phyloP scores from a whole-genome alignment of 2,797 vertebrate species.

The Fratercula arctica region DNA sequence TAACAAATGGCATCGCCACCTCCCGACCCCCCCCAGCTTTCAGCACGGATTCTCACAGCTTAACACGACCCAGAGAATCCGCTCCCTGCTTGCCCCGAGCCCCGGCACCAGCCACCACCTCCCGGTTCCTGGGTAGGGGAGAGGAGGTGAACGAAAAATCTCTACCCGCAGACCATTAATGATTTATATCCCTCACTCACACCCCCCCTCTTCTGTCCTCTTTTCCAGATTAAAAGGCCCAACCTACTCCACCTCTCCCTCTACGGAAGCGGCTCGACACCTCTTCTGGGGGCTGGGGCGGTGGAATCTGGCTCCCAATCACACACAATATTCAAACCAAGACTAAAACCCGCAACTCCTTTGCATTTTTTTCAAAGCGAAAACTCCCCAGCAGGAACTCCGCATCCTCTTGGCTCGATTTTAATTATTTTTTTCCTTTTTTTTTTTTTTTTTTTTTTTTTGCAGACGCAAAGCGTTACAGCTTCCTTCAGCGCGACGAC shows the following conservation, averaged over 20 bases:
- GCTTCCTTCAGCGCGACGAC: not conserved
- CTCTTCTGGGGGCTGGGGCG: not conserved
- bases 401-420: not conserved
- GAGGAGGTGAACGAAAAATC: not conserved
- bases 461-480: not conserved
- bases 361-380: not conserved
- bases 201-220: no score
- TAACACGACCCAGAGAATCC: not conserved
- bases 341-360: accelerated
- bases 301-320: not conserved
- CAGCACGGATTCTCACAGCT: not conserved
- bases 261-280: not conserved
- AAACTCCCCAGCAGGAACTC: no score
- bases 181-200: not conserved
- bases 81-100: not conserved
- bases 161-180: not conserved
- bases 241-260: no score
- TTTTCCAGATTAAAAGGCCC: not conserved
- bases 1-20: not conserved
- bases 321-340: not conserved
- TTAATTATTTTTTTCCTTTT: not conserved
- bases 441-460: not conserved
- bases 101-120: accelerated
- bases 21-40: not conserved
- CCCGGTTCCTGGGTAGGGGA: no score